These are phyloP conservation scores for Pogonophryne albipinna DNA, from an alignment of 2,797 vertebrate species.

Conservation along the genomic window DNA sequence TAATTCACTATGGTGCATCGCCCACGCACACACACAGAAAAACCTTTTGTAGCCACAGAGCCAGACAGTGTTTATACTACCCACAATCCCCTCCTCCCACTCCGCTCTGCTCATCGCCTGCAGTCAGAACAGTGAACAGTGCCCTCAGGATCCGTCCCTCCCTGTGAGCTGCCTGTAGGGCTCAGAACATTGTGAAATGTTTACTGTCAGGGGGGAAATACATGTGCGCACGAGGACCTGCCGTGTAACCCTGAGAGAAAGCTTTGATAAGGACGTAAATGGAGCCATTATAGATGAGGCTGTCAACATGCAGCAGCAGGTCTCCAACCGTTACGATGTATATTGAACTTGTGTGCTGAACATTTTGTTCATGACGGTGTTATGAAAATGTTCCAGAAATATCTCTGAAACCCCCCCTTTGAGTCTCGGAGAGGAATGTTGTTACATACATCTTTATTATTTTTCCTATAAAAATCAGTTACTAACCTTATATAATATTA, in stretches of 20 bases:
- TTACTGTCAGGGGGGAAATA: slow-evolving; percentile 58
- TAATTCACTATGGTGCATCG: slow-evolving; percentile 54
- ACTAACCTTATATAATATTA: background rate
- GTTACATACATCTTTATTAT: slow-evolving; percentile 41
- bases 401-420: background rate
- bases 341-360: slow-evolving; percentile 23
- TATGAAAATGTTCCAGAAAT: slow-evolving; percentile 37
- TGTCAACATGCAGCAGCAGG: slow-evolving; percentile 25
- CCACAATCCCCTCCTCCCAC: slow-evolving; percentile 71
- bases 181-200: slow-evolving; percentile 65
- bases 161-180: slow-evolving; percentile 39
- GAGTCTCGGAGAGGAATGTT: slow-evolving; percentile 7
- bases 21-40: slow-evolving; percentile 48
- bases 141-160: slow-evolving; percentile 57
- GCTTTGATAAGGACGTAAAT: slow-evolving; percentile 32
- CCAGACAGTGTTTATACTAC: slow-evolving; percentile 77
- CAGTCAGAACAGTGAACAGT: slow-evolving; percentile 45
- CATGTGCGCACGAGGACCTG: slow-evolving; percentile 36
- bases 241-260: slow-evolving; percentile 20
- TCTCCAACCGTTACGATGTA: slow-evolving; percentile 13
- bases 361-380: slow-evolving; percentile 12
- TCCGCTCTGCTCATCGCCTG: slow-evolving; percentile 35
- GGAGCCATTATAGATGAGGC: slow-evolving; percentile 20
- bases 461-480: slow-evolving; percentile 22
- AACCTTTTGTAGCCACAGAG: slow-evolving; percentile 73